These are phyloP conservation scores for Glyphotaelius pellucidus DNA, from an alignment of 2,888 invertebrate species.

Conservation along the genomic window DNA sequence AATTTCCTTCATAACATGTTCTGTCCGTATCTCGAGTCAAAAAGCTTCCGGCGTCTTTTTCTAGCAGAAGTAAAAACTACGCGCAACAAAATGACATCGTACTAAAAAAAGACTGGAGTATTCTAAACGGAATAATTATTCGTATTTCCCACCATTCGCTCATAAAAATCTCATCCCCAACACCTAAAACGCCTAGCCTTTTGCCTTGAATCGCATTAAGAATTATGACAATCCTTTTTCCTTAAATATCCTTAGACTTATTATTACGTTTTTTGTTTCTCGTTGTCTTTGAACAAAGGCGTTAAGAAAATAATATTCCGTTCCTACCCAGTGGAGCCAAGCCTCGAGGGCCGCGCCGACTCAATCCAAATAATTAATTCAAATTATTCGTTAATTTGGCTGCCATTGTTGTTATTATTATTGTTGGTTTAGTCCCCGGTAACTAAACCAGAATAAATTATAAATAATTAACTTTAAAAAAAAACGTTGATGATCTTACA, in stretches of 20 bases:
- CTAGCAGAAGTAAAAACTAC: too few relatives aligned
- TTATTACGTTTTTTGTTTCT: neutral
- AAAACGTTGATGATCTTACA: neutral
- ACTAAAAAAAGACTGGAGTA: too few relatives aligned
- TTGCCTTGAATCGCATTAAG: neutral
- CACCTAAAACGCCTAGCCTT: neutral
- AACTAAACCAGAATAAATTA: constrained; percentile 37
- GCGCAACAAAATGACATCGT: too few relatives aligned
- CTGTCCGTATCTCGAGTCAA: too few relatives aligned
- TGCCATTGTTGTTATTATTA: constrained; percentile 41
- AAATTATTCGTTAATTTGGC: constrained; percentile 54
- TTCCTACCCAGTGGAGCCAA: constrained; percentile 52
- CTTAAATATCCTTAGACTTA: neutral
- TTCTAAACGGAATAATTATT: too few relatives aligned
- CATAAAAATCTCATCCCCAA: too few relatives aligned
- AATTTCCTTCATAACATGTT: too few relatives aligned
- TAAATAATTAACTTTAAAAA: neutral
- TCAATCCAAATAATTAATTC: constrained; percentile 55
- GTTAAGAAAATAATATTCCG: constrained; percentile 40
- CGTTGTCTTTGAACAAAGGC: constrained; percentile 40
- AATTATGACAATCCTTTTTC: neutral
- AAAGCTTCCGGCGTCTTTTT: too few relatives aligned
- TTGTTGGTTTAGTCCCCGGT: constrained; percentile 21
- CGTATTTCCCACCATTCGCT: too few relatives aligned
- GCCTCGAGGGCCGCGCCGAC: constrained; percentile 19